Base-by-base conservation (phyloP, 2,797 vertebrate species). In the Artibeus lituratus region DNA sequence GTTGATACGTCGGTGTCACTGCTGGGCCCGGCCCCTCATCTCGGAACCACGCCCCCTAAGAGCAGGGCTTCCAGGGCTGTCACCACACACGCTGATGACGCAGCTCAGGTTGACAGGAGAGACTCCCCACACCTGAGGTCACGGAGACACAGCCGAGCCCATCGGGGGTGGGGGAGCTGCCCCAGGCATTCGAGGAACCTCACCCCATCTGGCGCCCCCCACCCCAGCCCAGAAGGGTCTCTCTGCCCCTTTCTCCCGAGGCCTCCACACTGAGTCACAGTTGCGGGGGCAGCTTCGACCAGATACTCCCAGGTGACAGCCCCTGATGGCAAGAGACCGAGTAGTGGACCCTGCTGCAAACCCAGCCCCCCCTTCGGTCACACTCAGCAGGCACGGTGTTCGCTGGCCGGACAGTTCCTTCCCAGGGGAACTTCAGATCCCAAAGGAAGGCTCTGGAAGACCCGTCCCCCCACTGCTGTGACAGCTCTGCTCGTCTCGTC, bases 141-240 rank as follows among this genome's bases (percentile, higher is more conserved):
- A 51, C 76, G 37, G 84, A 78, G 18, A 51, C n/a, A 22, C 74
- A 57, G 65, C 4, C 12, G 49, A 55, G 44, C 4, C 49, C 19
- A 0, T 0, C 6, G 21, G 53, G 3, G 53, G 8, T 9, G 53
- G 22, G 22, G 53, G 10, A n/a, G 9, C 1, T 8, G 9, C 69
- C 51, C 19, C 49, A 7, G 24, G 65, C 47, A 26, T 1, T 16
- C 1, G 2, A 29, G 14, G 18, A 29, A 22, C 37, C 26, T 32
- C 26, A 32, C 1, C 6, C 15, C 39, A 24, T 12, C 53, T 80
- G 19, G 0, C 5, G 4, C 69, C 32, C 62, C 62, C 16, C 3
- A 3, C 5, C 16, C 16, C 47, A 22, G 47, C 16, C 88, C 80
- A n/a, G n/a, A n/a, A n/a, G 81, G 70, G 29, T 19, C 70, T 76